Evolutionary conservation across 2,888 invertebrate species (phyloP).

Genomic region (Itoplectis maculator): DNA sequence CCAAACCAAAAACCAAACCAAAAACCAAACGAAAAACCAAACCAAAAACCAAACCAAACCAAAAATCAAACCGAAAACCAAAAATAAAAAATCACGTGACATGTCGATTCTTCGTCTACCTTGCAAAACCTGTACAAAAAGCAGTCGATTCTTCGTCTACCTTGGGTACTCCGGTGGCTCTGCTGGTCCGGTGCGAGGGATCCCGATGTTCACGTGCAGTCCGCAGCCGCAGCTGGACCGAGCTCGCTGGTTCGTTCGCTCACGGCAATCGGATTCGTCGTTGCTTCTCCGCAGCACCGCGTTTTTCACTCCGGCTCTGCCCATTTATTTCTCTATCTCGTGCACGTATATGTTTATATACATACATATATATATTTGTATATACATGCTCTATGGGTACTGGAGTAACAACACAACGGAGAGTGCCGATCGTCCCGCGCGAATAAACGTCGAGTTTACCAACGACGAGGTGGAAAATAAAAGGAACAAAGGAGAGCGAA

Average conservation of each 20-base stretch:
- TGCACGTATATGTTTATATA: neutral
- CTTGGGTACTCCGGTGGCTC: constrained; percentile 11
- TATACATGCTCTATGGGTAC: constrained; percentile 3
- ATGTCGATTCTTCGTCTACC: no score
- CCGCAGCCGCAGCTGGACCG: neutral
- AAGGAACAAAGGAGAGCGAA: neutral
- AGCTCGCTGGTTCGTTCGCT: constrained; percentile 20
- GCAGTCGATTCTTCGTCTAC: constrained; percentile 32
- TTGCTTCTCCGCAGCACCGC: constrained; percentile 31
- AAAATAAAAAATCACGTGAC: no score
- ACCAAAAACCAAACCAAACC: no score
- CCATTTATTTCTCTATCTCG: constrained; percentile 46
- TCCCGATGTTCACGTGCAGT: neutral
- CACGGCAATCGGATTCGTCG: constrained; percentile 45
- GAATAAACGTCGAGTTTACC: constrained; percentile 58
- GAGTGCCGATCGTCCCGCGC: constrained; percentile 46
- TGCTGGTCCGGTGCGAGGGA: constrained; percentile 14
- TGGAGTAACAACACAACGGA: constrained; percentile 40
- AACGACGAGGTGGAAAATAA: constrained; percentile 37
- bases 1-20: no score
- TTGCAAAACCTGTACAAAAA: no score
- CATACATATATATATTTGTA: neutral
- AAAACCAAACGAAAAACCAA: no score
- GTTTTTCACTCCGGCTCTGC: constrained; percentile 14
- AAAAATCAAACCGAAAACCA: no score